phyloP scores from a whole-genome alignment of 2,113 vertebrate species.

The Anseranas semipalmata region DNA sequence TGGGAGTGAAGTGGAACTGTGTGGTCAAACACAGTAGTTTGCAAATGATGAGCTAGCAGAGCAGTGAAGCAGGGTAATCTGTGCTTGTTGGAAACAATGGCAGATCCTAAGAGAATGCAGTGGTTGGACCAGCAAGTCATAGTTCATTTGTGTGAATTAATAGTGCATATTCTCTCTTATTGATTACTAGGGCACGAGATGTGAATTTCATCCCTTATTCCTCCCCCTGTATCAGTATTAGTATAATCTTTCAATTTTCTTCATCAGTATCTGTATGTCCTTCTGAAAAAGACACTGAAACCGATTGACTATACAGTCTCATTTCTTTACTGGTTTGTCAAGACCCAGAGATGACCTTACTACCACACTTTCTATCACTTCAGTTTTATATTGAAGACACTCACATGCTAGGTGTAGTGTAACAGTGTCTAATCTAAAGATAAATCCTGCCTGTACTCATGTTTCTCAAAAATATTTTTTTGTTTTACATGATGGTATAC shows the following conservation, averaged over 20 bases:
- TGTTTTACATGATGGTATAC: background rate
- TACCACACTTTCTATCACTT: background rate
- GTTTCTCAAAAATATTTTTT: background rate
- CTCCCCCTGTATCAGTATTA: background rate
- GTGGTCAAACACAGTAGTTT: background rate
- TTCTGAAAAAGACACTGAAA: background rate
- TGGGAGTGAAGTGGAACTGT: background rate
- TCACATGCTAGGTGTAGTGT: background rate
- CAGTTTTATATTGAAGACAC: background rate
- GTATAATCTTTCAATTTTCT: background rate
- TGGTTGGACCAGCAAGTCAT: background rate
- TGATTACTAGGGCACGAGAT: background rate
- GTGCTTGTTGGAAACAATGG: background rate
- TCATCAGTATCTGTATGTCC: background rate
- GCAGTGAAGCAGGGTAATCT: background rate
- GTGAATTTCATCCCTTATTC: background rate
- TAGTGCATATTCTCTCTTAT: background rate
- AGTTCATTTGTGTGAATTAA: background rate
- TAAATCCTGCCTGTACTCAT: background rate
- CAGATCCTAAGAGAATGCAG: background rate
- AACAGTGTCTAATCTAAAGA: background rate
- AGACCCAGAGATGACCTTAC: background rate
- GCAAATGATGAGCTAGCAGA: background rate
- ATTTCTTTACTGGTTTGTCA: background rate
- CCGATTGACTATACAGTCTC: background rate